Percentiles rank a stretch among this genome's conserved stretches.
These are phyloP conservation scores for Crotalus viridis DNA, from an alignment of 2,113 vertebrate genomes.

Conservation along the genomic window DNA sequence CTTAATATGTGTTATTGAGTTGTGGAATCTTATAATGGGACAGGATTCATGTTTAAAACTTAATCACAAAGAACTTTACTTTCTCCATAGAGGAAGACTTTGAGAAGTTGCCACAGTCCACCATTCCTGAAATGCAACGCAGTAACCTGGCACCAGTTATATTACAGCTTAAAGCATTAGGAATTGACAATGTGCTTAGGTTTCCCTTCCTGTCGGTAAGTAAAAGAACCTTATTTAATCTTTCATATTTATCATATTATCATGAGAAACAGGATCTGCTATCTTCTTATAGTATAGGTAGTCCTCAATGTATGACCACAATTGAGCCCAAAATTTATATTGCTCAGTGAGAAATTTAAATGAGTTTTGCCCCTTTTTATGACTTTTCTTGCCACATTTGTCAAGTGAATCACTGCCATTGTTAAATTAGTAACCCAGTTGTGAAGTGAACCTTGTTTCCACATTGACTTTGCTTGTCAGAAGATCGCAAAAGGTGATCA, in stretches of 20 bases:
- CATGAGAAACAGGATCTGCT: not conserved
- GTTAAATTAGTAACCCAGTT: no score
- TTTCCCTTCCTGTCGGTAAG: constrained; percentile 97
- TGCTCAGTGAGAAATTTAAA: no score
- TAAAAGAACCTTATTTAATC: constrained; percentile 16
- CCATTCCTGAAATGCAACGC: constrained; percentile 96
- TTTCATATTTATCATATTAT: not conserved
- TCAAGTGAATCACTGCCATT: no score
- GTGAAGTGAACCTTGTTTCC: no score
- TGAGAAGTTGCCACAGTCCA: constrained; percentile 86
- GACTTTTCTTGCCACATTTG: no score
- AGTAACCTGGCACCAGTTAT: constrained; percentile 94
- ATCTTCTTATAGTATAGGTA: not conserved
- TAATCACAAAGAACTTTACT: constrained; percentile 21
- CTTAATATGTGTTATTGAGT: not conserved
- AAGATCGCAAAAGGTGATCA: no score
- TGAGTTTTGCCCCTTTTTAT: no score
- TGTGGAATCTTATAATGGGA: not conserved
- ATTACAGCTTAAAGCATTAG: constrained; percentile 95
- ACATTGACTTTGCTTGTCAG: no score
- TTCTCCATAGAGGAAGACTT: constrained; percentile 90
- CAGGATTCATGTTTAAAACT: constrained; percentile 7
- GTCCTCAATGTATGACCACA: no score
- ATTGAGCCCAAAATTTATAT: no score
- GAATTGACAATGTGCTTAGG: constrained; percentile 95